Evolutionary conservation across 2,113 vertebrate species (phyloP).

Genomic region (Lota lota): DNA sequence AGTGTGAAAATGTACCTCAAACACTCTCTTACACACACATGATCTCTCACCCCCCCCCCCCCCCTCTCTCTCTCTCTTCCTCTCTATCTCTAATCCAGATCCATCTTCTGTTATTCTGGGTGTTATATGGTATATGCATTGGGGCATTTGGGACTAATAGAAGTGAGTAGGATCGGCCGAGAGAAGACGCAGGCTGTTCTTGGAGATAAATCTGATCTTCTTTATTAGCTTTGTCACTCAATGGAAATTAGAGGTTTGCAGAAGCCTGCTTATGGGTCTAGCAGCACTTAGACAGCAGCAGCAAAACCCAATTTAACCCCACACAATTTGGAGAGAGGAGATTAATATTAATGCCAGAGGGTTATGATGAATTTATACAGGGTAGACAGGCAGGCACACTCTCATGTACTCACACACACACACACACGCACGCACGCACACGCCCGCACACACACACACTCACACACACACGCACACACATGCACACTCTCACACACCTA

Average conservation of each 20-base stretch:
- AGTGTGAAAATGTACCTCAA: no score
- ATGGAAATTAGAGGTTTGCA: neutral
- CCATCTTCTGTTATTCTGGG: neutral
- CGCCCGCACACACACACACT: neutral
- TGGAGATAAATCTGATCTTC: neutral
- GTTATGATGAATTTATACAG: no score
- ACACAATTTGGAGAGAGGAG: no score
- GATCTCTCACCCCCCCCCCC: neutral
- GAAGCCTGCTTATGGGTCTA: no score
- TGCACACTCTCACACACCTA: neutral
- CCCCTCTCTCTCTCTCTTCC: neutral
- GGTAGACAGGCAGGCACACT: neutral
- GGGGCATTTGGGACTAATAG: neutral
- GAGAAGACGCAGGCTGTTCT: neutral
- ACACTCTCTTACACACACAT: no score
- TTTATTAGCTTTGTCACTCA: neutral
- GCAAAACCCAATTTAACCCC: no score
- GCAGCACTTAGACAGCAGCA: no score
- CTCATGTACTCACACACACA: neutral
- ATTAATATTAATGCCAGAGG: no score
- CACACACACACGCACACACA: neutral
- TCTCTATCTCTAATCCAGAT: neutral
- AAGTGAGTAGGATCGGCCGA: neutral
- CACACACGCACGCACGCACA: neutral
- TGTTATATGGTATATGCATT: neutral